Base-by-base conservation (phyloP, 2,113 vertebrate species). In the Ageneiosus marmoratus region DNA sequence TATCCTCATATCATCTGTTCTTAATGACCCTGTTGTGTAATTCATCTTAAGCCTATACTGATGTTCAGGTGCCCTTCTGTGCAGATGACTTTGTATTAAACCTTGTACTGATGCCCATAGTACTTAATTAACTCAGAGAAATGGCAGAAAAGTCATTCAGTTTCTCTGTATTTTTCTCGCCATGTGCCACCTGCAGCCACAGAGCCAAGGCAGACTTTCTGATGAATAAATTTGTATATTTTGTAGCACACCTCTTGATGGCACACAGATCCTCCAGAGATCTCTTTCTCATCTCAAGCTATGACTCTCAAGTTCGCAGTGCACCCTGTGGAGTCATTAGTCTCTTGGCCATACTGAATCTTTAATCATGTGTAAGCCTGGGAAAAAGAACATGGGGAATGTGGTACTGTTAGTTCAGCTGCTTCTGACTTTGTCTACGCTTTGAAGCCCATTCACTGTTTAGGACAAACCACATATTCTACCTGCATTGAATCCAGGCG, bases 191-290 rank as follows among this genome's bases (percentile, higher is more conserved):
- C 91, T 93, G 91, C 89, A 89, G 80, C 87, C 90, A 83, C 84
- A 81, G 89, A 80, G 79, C 67, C 77, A 87, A 89, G 85, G 86
- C 87, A 88, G 88, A 82, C 89, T 90, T 92, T 87, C 80, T 91
- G 91, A 92, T 91, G 92, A 93, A 93, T 93, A 93, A 86, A 93
- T 94, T 93, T 92, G 93, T 94, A 91, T 93, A 94, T 93, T 92
- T 94, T 93, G 92, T 86, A 91, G 85, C 86, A 79, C 84, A 85
- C 88, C 86, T 88, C 90, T 85, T 84, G 88, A 89, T 88, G 85
- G 67, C 62, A 87, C 76, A 77, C 55, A 82, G 85, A 92, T 92
- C 85, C 94, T 93, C 92, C 81, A 89, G 91, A 89, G 91, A 86
- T 79, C 63, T 29, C 73, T 53, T 88, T 87, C 79, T 86, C 88